Base-by-base conservation (phyloP, 2,113 vertebrate genomes). In the Tylochromis polylepis region DNA sequence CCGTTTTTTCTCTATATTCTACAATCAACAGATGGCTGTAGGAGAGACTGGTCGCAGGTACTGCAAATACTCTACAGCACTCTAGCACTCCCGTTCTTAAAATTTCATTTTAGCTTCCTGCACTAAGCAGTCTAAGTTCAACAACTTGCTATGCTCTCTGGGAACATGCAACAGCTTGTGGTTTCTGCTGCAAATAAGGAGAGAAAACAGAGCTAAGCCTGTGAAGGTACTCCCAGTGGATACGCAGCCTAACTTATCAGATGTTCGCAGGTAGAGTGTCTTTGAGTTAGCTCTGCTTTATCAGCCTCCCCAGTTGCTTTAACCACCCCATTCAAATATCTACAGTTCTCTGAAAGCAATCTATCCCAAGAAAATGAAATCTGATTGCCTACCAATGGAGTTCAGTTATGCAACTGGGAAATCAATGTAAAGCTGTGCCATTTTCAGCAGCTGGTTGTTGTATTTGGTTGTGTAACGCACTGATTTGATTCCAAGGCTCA, bases 1-100 rank as follows among this genome's bases (percentile, higher is more conserved):
- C 31, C 59, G 8, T n/a, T 49, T 60, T 78, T 49, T 7, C 49
- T 86, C 34, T 41, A 70, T 77, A 83, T 88, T 85, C 46, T 70
- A 79, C 56, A 65, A 82, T 60, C 78, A 87, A 46, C 88, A 94
- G 85, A 92, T 87, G 86, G 78, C 58, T 60, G 84, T 88, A 72
- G 92, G 67, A 83, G 80, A 62, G 58, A 67, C 51, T 79, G 49
- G 87, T 88, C 67, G 81, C 83, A 87, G 41, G 70, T 90, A 80
- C 31, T 59, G 65, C 36, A 80, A 78, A 81, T 49, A 56, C 9
- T 82, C 53, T 4, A 56, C 27, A 31, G 20, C 43, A 62, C 62
- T 46, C 51, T 56, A 29, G 24, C 67, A 75, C 41, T 49, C 0
- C 67, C 3, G 15, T 59, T 72, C 85, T 83, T 77, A 53, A 62